Evolutionary conservation across 2,888 invertebrate species (phyloP).

Genomic region (Lasioglossum villosulum): DNA sequence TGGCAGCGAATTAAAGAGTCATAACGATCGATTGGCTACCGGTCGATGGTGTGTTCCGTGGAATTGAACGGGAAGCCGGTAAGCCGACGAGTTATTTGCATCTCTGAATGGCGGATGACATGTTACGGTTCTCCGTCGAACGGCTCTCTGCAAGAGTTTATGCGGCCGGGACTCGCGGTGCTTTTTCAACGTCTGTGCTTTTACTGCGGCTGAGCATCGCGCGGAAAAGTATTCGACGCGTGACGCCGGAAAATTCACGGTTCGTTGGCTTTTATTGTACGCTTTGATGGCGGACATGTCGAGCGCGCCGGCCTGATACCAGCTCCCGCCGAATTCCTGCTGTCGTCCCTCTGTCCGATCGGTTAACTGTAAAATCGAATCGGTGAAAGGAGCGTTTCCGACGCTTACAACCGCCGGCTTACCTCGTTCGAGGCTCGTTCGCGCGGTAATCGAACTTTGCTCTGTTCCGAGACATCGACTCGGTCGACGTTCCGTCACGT

Average conservation of each 20-base stretch:
- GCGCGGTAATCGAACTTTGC: slow-evolving; percentile 26
- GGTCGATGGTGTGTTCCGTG: neutral
- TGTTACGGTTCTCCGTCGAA: slow-evolving; percentile 1
- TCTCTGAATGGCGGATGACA: slow-evolving; percentile 31
- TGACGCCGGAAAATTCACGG: slow-evolving; percentile 66
- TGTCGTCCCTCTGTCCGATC: slow-evolving; percentile 45
- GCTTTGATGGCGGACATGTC: slow-evolving; percentile 63
- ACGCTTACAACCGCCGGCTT: neutral
- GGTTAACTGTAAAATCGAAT: slow-evolving; percentile 56
- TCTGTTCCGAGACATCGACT: neutral
- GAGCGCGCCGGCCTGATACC: slow-evolving; percentile 56
- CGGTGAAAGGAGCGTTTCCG: slow-evolving; percentile 33
- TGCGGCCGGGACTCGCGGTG: slow-evolving; percentile 1
- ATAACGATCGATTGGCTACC: slow-evolving; percentile 12
- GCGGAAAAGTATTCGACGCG: slow-evolving; percentile 57
- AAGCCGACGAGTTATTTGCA: slow-evolving; percentile 49
- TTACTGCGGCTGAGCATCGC: slow-evolving; percentile 15
- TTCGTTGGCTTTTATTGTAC: slow-evolving; percentile 65
- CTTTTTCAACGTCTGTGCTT: slow-evolving; percentile 36
- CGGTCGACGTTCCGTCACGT: neutral
- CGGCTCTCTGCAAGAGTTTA: slow-evolving; percentile 10
- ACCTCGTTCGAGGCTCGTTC: neutral
- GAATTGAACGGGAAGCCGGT: slow-evolving; percentile 40
- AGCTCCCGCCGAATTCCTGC: slow-evolving; percentile 52
- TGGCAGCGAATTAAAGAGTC: slow-evolving; percentile 33